phyloP scores from a whole-genome alignment of 1,140 invertebrate species.

The Drosophila baimaii region DNA sequence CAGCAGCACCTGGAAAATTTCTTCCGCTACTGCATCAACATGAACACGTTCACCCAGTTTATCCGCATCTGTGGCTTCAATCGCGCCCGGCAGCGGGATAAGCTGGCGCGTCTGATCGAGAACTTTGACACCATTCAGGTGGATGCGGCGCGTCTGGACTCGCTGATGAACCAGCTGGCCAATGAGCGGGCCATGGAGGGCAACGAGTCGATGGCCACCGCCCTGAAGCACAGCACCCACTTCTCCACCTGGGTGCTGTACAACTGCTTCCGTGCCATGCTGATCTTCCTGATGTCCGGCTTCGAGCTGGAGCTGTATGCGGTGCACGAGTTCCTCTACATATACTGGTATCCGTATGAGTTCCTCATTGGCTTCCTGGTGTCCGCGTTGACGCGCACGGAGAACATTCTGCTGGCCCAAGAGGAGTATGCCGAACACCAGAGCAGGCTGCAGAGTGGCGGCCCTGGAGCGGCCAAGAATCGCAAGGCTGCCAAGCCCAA shows the following conservation, averaged over 20 bases:
- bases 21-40: slow-evolving; percentile 90
- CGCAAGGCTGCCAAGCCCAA: slow-evolving; percentile 90
- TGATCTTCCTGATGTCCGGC: slow-evolving; percentile 96
- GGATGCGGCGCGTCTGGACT: slow-evolving; percentile 97
- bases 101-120: slow-evolving; percentile 94
- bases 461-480: slow-evolving; percentile 83
- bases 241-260: slow-evolving; percentile 98
- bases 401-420: slow-evolving; percentile 92
- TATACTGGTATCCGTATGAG: slow-evolving; percentile 98
- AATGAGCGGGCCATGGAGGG: slow-evolving; percentile 76
- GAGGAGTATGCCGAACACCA: slow-evolving; percentile 87
- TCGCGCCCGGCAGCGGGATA: slow-evolving; percentile 96
- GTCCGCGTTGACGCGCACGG: slow-evolving; percentile 94
- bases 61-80: slow-evolving; percentile 98
- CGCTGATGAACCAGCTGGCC: slow-evolving; percentile 88
- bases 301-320: slow-evolving; percentile 98
- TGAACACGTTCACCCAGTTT: slow-evolving; percentile 93
- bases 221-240: slow-evolving; percentile 90
- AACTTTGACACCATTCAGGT: slow-evolving; percentile 95
- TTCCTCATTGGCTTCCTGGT: slow-evolving; percentile 97
- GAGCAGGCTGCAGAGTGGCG: slow-evolving; percentile 84
- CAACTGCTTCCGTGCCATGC: slow-evolving; percentile 98
- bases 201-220: slow-evolving; percentile 72
- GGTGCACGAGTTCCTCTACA: slow-evolving; percentile 98
- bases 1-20: slow-evolving; percentile 93